A percentile compares a stretch with the other conserved stretches of the same genome.
Conservation (phyloP, 2,797 vertebrate species). For the Acridotheres tristis region DNA sequence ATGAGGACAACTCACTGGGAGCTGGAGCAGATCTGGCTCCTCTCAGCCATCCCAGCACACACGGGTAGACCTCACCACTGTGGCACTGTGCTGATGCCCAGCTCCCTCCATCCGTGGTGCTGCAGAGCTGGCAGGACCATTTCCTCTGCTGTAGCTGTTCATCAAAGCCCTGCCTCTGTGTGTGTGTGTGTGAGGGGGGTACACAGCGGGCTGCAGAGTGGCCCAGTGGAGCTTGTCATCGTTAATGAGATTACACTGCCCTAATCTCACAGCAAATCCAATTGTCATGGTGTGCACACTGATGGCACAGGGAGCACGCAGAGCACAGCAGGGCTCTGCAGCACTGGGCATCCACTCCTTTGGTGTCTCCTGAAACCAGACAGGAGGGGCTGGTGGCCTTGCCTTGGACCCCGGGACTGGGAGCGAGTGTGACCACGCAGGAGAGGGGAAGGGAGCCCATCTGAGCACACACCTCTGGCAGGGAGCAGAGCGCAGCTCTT, state of each 20-base stretch:
- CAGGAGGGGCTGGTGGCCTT: neutral
- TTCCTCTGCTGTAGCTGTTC: neutral
- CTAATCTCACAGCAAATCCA: constrained; percentile 54
- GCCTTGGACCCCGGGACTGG: neutral
- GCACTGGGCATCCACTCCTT: neutral
- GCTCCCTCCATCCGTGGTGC: neutral
- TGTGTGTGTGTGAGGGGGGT: neutral
- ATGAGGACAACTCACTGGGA: accelerated
- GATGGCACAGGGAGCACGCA: neutral
- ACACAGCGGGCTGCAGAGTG: neutral
- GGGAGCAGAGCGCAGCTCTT: neutral
- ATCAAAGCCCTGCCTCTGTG: neutral
- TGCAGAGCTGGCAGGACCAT: neutral
- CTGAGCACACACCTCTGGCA: neutral
- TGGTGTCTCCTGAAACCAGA: neutral
- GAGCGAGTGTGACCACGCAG: neutral
- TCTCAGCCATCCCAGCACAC: neutral
- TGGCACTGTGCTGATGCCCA: accelerated
- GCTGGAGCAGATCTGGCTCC: neutral
- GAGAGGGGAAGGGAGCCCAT: neutral
- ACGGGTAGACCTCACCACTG: accelerated
- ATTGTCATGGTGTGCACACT: neutral
- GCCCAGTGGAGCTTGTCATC: neutral
- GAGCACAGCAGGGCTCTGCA: neutral
- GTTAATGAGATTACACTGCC: constrained; percentile 49